Conservation (phyloP, 2,113 vertebrate genomes). For the Calyptomena viridis region DNA sequence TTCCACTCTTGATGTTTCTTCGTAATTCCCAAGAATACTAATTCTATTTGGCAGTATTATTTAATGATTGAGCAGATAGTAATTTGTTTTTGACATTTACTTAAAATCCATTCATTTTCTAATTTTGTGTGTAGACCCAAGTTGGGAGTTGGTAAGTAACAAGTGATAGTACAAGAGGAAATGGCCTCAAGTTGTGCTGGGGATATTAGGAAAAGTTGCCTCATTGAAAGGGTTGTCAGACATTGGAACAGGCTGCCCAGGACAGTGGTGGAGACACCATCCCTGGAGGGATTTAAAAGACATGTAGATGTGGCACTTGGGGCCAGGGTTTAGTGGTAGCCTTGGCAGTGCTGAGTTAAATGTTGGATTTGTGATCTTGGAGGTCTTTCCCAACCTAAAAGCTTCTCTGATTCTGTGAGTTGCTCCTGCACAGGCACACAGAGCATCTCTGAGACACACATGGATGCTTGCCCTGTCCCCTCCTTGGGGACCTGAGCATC, state of each 20-base stretch:
- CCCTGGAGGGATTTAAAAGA: neutral
- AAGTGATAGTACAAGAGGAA: neutral
- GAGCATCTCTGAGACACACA: accelerated
- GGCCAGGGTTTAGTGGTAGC: neutral
- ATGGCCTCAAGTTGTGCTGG: neutral
- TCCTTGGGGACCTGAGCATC: neutral
- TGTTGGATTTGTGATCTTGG: neutral
- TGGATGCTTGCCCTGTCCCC: neutral
- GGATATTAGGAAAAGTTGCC: neutral
- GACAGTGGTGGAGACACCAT: neutral
- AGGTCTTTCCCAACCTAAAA: neutral
- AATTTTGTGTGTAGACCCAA: accelerated
- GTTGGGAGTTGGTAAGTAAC: neutral
- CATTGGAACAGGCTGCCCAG: neutral
- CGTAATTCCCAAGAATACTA: neutral
- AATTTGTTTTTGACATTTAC: neutral
- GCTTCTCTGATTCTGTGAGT: neutral
- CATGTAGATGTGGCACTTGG: neutral
- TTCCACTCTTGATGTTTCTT: neutral
- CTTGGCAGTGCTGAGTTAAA: neutral
- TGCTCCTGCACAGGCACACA: accelerated
- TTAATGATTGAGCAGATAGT: neutral
- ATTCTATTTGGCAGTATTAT: neutral
- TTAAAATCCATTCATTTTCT: neutral
- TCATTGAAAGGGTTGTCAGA: neutral